Base-by-base conservation (phyloP, 2,888 invertebrate species). In the Parnassius smintheus region DNA sequence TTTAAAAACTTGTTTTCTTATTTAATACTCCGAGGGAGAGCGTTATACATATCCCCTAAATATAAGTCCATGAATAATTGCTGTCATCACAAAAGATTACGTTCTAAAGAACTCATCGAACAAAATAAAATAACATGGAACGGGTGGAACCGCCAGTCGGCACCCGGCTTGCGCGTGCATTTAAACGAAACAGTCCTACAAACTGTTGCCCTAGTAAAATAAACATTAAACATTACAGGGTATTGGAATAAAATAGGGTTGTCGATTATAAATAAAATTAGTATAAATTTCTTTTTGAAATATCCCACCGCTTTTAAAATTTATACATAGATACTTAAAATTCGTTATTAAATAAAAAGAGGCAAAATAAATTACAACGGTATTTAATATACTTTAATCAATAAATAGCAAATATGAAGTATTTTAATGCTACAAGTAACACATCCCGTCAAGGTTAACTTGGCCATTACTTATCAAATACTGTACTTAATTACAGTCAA, bases 131-230 rank as follows among this genome's bases (percentile, higher is more conserved):
- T 64, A 61, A 52, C 35, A 68, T 68, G 65, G 66, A 70, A 73
- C 72, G 71, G 67, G 66, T 18, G 67, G 70, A 68, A 71, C 54
- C 13, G 74, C 71, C 76, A 75, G 66, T 74, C 73, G 61, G 68
- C 71, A 68, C 66, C 70, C 72, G 70, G 72, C 69, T 66, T 70
- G 76, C 66, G 74, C 71, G 66, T 73, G 72, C 78, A 81, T 80
- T 82, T 76, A 82, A 83, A 82, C 80, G 78, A 78, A 84, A 83
- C 83, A 80, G 77, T 79, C 78, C 73, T 69, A 75, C 80, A 82
- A 82, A 82, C 79, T 76, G 78, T 75, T 81, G 76, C 75, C 72
- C 78, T 78, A 82, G 75, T 81, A 85, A 86, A 87, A 82, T 18
- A 18, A 18, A 18, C 18, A 18, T 18, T 81, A 89, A 72, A 63